Conservation (phyloP, 2,888 invertebrate genomes). For the Pyrrhosoma nymphula region DNA sequence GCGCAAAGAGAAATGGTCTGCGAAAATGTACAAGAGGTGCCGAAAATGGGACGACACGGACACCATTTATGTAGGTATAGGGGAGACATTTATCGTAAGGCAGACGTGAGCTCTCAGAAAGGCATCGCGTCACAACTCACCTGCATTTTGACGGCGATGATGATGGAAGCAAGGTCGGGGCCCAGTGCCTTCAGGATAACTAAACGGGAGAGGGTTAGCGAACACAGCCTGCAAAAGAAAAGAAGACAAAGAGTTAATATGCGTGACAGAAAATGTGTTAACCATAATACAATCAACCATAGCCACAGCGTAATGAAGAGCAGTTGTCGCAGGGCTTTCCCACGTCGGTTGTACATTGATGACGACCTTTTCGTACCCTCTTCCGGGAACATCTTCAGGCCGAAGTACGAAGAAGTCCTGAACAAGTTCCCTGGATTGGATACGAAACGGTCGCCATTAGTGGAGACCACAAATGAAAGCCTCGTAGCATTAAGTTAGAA, state of each 20-base stretch:
- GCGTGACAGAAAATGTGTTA: background rate
- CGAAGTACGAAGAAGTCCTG: no score
- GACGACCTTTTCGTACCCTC: no score
- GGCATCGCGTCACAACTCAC: conserved; percentile 74
- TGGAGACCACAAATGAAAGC: no score
- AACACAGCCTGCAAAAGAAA: conserved; percentile 87
- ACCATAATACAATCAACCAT: no score
- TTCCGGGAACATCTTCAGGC: no score
- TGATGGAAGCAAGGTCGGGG: conserved; percentile 89
- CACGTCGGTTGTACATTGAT: no score
- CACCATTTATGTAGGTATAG: background rate
- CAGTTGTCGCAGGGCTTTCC: no score
- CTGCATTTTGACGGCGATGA: conserved; percentile 96
- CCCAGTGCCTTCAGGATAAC: conserved; percentile 88
- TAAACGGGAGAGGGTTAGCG: conserved; percentile 92
- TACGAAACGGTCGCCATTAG: no score
- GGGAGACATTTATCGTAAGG: background rate
- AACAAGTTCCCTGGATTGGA: no score
- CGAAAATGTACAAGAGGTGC: background rate
- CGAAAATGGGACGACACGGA: background rate
- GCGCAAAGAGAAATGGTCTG: background rate
- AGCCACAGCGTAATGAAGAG: no score
- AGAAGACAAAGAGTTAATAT: background rate
- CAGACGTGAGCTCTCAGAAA: background rate
- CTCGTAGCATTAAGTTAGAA: no score